phyloP scores from a whole-genome alignment of 2,797 vertebrate species.

The Melanotaenia pygmaea region DNA sequence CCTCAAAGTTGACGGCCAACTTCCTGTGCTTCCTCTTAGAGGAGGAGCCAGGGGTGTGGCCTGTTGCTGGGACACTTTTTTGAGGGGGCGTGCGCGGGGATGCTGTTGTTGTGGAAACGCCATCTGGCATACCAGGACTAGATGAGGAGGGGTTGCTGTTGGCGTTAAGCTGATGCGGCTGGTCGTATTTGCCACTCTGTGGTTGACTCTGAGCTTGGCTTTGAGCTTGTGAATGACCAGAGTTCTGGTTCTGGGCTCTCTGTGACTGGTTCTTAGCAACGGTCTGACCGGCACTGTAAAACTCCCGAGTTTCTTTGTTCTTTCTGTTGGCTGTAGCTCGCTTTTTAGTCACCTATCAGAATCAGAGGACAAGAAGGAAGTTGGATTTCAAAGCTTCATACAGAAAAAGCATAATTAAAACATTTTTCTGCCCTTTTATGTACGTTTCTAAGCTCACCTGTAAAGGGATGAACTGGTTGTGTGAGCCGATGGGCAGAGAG shows the following conservation, averaged over 20 bases:
- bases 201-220: constrained; percentile 4
- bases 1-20: constrained; percentile 95
- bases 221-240: constrained; percentile 41
- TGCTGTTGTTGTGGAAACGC: constrained; percentile 58
- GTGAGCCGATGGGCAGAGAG: constrained; percentile 84
- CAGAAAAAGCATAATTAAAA: neutral
- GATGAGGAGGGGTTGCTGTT: constrained; percentile 32
- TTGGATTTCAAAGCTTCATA: neutral
- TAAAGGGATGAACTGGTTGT: constrained; percentile 96
- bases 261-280: constrained; percentile 69
- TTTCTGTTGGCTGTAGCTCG: constrained; percentile 90
- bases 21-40: constrained; percentile 93
- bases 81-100: constrained; percentile 76
- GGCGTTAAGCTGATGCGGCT: constrained; percentile 21
- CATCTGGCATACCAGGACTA: constrained; percentile 2
- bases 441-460: constrained; percentile 78
- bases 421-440: no score
- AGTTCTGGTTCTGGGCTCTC: constrained; percentile 61
- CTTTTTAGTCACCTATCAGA: constrained; percentile 94
- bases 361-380: neutral
- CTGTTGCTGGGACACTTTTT: constrained; percentile 65
- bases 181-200: constrained; percentile 8
- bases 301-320: constrained; percentile 86
- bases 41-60: constrained; percentile 85
- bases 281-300: constrained; percentile 80